Base-by-base conservation (phyloP, 2,113 vertebrate species). In the Rhinolophus ferrumequinum region DNA sequence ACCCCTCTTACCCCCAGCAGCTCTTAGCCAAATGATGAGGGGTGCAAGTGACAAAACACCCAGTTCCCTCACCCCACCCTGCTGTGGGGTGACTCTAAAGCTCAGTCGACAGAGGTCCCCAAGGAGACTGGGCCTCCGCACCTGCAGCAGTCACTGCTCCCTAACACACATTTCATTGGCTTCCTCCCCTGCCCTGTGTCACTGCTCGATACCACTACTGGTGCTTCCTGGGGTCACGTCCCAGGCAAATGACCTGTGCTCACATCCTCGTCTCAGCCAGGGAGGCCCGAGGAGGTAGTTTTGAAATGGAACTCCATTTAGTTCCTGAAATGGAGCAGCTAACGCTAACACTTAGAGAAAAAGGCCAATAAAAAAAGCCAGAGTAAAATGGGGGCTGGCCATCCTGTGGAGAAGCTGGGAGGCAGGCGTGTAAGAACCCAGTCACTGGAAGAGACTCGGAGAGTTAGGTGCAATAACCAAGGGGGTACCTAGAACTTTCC, bases 321-420 rank as follows among this genome's bases (percentile, higher is more conserved):
- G n/a, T n/a, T n/a, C 19, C 62, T 38, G 69, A 47, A 22, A 58
- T 3, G 5, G 28, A 85, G 60, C 10, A 26, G 30, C 90, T n/a
- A 80, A 56, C 33, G n/a, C 10, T 30, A 33, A 18, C 38, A 10
- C 67, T 64, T 73, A 94, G 82, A 44, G 50, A 96, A 54, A 75
- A 64, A 47, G 52, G 15, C 50, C 70, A 47, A 16, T 1, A 26
- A 50, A 66, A 66, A 56, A 47, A 30, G 70, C 13, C 81, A 9
- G 64, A 50, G 73, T 11, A 38, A 52, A 30, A 72, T 5, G 19
- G 28, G 47, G 76, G 69, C 77, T 72, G 58, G 6, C 13, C 24
- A 18, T 30, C 41, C 64, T 35, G 2, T 1, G 54, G 80, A 30
- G 66, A 66, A 80, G 41, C 60, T 8, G 24, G 28, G 73, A 62